Conservation (phyloP, 2,888 invertebrate species). For the Gymnocheta viridis region DNA sequence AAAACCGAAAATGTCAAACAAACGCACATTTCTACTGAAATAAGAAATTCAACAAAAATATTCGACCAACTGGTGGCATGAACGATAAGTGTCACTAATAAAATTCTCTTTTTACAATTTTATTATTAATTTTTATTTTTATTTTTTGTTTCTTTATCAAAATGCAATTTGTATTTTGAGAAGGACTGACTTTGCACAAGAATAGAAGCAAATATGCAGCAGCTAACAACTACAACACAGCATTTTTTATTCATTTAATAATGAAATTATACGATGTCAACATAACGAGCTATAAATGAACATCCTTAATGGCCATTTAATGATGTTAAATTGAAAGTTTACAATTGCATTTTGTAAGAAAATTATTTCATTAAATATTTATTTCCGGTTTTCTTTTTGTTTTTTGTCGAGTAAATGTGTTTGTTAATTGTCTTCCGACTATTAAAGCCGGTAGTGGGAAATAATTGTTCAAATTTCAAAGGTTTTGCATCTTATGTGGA, state of each 20-base stretch:
- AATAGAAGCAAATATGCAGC: slow-evolving; percentile 18
- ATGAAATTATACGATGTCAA: slow-evolving; percentile 59
- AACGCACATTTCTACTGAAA: slow-evolving; percentile 9
- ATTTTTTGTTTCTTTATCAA: background rate
- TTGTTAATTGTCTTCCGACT: background rate
- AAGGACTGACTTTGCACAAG: slow-evolving; percentile 1
- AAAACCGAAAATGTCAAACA: slow-evolving; percentile 33
- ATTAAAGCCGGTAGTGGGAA: background rate
- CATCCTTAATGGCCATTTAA: slow-evolving; percentile 68
- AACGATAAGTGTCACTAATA: slow-evolving; percentile 69
- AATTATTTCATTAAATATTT: slow-evolving; percentile 41
- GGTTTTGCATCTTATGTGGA: no score
- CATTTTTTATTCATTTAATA: slow-evolving; percentile 14
- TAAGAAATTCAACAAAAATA: slow-evolving; percentile 49
- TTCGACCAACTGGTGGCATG: slow-evolving; percentile 46
- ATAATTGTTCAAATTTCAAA: background rate
- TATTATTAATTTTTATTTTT: slow-evolving; percentile 54
- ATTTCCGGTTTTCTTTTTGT: slow-evolving; percentile 2
- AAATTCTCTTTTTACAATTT: slow-evolving; percentile 71
- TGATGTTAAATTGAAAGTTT: slow-evolving; percentile 66
- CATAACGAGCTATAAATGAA: slow-evolving; percentile 59
- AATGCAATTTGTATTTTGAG: slow-evolving; percentile 56
- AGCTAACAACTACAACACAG: slow-evolving; percentile 67
- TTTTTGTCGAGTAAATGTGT: background rate
- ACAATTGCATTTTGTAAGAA: slow-evolving; percentile 54